Evolutionary conservation across 2,113 vertebrate genomes (phyloP).

Genomic region (Urocolius indicus): DNA sequence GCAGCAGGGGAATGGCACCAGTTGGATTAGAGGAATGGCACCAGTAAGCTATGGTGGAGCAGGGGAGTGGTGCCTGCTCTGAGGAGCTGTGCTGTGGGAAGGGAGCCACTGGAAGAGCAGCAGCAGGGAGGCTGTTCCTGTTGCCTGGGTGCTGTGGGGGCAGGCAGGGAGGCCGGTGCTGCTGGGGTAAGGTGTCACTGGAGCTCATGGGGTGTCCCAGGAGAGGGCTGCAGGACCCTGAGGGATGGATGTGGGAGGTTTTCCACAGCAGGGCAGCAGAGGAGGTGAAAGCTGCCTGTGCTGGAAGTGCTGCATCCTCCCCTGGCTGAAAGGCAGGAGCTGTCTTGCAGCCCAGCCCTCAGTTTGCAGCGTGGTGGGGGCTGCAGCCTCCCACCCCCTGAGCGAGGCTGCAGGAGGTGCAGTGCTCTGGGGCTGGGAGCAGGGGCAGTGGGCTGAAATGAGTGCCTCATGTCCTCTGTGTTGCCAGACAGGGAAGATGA

Average conservation of each 20-base stretch:
- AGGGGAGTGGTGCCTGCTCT: not conserved
- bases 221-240: not conserved
- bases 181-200: not conserved
- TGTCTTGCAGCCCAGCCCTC: not conserved
- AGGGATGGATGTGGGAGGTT: not conserved
- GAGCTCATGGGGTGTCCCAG: not conserved
- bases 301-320: not conserved
- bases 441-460: not conserved
- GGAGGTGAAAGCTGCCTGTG: not conserved
- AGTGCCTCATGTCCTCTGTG: fast-evolving
- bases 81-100: not conserved
- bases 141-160: not conserved
- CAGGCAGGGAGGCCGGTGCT: not conserved
- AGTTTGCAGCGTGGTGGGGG: not conserved
- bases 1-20: fast-evolving
- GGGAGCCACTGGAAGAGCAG: not conserved
- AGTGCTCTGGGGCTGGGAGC: not conserved
- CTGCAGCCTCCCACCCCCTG: not conserved
- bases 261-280: not conserved
- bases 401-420: not conserved
- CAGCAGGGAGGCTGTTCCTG: not conserved
- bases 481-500: not conserved
- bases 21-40: not conserved
- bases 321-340: not conserved
- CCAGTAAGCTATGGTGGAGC: not conserved